Base-by-base conservation (phyloP, 2,797 vertebrate genomes). In the Aythya fuligula region DNA sequence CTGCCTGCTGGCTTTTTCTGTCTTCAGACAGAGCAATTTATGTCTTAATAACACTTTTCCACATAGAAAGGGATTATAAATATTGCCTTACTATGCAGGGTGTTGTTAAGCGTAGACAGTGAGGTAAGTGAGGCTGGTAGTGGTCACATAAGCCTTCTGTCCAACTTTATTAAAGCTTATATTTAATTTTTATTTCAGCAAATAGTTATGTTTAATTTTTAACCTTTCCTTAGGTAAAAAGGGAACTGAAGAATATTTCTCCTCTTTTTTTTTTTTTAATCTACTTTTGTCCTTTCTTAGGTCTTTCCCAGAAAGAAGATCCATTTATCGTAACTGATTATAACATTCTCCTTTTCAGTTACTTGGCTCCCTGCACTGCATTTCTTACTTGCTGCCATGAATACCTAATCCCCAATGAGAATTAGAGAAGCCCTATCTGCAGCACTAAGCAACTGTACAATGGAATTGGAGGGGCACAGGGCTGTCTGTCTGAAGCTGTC, bases 101-200 rank as follows among this genome's bases (percentile, higher is more conserved):
- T 28, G 73, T 3, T 84, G 86, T 58, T 81, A 39, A 54, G 45
- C 6, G 30, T 64, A 32, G 39, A 13, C 28, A 38, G 28, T 10
- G 21, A 58, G 71, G 13, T 58, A 47, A 54, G 27, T n/a, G 56
- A 69, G 86, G 17, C 70, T 80, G 66, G 38, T 36, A 49, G 38
- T 4, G 58, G 54, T 45, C 38, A 10, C 32, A 39, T 19, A 56
- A 83, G n/a, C 62, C 66, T 62, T 56, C 61, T 84, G 54, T 65
- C 58, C 66, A 61, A 61, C 32, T 86, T 86, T 21, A 78, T 72
- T 94, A 67, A 84, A 90, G 17, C 76, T 91, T 77, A 17, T 32
- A 22, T 91, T 90, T 89, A 71, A 74, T 95, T 85, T 53, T 62
- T 38, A 71, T 67, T 47, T 54, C 30, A 90, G 43, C 61, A 92